These are phyloP conservation scores for Picathartes gymnocephalus DNA, from an alignment of 2,113 vertebrate species.

Conservation along the genomic window DNA sequence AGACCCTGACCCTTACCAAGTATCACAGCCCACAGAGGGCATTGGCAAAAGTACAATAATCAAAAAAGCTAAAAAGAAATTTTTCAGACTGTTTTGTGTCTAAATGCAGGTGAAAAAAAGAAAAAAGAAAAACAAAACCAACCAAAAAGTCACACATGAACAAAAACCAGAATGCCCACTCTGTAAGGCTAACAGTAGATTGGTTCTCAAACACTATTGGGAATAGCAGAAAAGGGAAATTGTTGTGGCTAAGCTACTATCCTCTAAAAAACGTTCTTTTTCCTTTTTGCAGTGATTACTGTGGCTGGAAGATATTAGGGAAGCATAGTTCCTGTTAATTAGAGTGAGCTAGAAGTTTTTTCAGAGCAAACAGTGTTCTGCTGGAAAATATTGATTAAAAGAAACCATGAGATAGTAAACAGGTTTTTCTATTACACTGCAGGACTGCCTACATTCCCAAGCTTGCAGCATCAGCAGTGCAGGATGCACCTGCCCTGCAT, in stretches of 20 bases:
- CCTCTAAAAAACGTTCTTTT: not conserved
- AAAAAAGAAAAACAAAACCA: no score
- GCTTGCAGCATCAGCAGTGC: not conserved
- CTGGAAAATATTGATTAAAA: not conserved
- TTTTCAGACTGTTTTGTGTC: not conserved
- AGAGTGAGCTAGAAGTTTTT: not conserved
- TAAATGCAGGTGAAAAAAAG: not conserved
- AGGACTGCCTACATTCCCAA: not conserved
- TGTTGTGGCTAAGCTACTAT: not conserved
- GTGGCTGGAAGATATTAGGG: not conserved
- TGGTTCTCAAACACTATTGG: not conserved
- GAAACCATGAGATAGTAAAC: not conserved
- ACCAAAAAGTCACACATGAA: not conserved
- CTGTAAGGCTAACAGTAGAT: not conserved
- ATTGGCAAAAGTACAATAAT: not conserved
- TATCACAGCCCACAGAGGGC: not conserved
- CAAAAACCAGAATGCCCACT: not conserved
- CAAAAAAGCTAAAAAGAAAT: not conserved
- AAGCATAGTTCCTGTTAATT: not conserved
- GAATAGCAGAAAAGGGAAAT: not conserved
- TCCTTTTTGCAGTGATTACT: not conserved
- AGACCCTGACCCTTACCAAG: not conserved
- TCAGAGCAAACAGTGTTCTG: not conserved
- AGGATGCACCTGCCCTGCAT: not conserved
- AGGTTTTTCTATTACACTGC: not conserved